Conservation (phyloP, 2,888 invertebrate genomes). For the Dioctria rufipes region DNA sequence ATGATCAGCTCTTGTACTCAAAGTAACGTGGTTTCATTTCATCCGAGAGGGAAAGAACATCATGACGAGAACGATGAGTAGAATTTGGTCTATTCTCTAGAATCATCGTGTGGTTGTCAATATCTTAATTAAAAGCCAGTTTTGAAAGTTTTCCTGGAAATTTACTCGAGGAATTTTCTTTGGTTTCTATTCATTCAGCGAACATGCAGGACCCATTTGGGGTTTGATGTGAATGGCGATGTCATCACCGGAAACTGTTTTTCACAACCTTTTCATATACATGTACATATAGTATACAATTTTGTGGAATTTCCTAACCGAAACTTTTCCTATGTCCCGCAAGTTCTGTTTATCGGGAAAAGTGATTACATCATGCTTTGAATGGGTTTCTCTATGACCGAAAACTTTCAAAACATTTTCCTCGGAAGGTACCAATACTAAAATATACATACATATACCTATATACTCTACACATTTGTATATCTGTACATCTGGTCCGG, state of each 20-base stretch:
- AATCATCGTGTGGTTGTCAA: not conserved
- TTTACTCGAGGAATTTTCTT: not conserved
- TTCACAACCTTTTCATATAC: constrained; percentile 1
- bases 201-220: constrained; percentile 1
- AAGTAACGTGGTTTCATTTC: not conserved
- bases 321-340: not conserved
- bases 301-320: not conserved
- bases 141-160: not conserved
- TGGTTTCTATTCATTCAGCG: not conserved
- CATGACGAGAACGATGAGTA: not conserved
- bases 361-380: constrained; percentile 18
- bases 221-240: constrained; percentile 10
- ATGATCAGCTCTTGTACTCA: not conserved
- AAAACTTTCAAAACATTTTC: not conserved
- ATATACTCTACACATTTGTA: too few relatives aligned
- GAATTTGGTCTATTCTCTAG: not conserved
- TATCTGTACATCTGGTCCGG: too few relatives aligned
- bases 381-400: not conserved
- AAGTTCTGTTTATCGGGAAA: constrained; percentile 15
- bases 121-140: constrained; percentile 17
- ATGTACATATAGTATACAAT: too few relatives aligned
- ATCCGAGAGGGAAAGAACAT: not conserved
- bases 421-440: too few relatives aligned
- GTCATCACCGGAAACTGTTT: constrained; percentile 14
- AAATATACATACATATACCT: too few relatives aligned